A percentile compares a stretch with the other conserved stretches of the same genome.
Conservation (phyloP, 2,797 vertebrate species). For the Brotula barbata region DNA sequence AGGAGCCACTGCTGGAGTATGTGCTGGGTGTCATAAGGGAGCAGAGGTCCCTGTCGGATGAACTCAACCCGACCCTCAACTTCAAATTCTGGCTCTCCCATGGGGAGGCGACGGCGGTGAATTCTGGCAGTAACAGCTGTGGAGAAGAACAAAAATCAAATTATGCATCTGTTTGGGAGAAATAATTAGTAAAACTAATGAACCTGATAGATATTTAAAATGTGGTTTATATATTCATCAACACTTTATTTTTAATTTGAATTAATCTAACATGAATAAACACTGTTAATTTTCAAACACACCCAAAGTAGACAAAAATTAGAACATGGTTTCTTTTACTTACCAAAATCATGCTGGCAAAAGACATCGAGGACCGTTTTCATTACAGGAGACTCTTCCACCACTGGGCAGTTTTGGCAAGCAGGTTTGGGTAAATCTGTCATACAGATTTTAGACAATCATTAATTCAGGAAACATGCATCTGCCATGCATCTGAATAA, state of each 20-base stretch:
- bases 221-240: too few species aligned
- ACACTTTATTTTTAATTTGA: too few species aligned
- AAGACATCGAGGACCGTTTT: conserved; percentile 82
- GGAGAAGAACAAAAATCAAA: background rate
- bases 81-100: conserved; percentile 77
- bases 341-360: conserved; percentile 87
- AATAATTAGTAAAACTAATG: background rate
- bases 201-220: too few species aligned
- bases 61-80: conserved; percentile 87
- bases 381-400: conserved; percentile 78
- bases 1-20: conserved; percentile 89
- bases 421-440: conserved; percentile 84
- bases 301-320: background rate
- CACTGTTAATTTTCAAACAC: too few species aligned
- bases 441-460: conserved; percentile 11
- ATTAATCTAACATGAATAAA: too few species aligned
- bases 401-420: conserved; percentile 85
- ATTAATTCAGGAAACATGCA: background rate
- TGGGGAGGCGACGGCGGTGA: conserved; percentile 71
- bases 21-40: conserved; percentile 84
- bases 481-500: background rate
- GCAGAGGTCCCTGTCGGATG: conserved; percentile 80
- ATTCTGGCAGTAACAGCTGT: conserved; percentile 86
- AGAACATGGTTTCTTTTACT: conserved; percentile 35
- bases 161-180: background rate